A percentile compares a stretch with the other conserved stretches of the same genome.
Conservation (phyloP, 2,113 vertebrate species). For the Epinephelus lanceolatus region DNA sequence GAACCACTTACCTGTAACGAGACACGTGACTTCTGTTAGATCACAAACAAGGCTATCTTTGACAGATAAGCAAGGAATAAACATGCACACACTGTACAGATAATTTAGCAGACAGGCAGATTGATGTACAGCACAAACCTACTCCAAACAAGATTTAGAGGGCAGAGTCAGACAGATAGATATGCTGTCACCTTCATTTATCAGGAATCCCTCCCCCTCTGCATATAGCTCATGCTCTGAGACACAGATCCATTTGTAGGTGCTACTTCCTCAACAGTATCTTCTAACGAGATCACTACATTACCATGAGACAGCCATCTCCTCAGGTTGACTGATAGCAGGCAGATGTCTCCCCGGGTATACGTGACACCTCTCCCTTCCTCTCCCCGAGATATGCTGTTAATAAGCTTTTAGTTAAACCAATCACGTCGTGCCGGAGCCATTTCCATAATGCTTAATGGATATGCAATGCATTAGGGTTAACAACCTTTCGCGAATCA, state of each 20-base stretch:
- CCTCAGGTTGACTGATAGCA: constrained; percentile 68
- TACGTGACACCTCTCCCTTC: constrained; percentile 54
- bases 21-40: constrained; percentile 25
- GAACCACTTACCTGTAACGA: constrained; percentile 96
- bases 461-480: constrained; percentile 73
- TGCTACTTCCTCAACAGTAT: constrained; percentile 41
- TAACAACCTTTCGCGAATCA: constrained; percentile 76
- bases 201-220: constrained; percentile 41
- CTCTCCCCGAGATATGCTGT: constrained; percentile 58
- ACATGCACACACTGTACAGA: background rate
- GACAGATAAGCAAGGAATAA: constrained; percentile 14
- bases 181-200: constrained; percentile 46
- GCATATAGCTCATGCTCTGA: constrained; percentile 31
- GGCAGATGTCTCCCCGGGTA: constrained; percentile 65
- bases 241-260: constrained; percentile 54
- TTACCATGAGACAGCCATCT: constrained; percentile 65
- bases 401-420: constrained; percentile 83
- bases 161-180: constrained; percentile 28
- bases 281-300: constrained; percentile 67
- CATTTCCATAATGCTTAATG: constrained; percentile 80
- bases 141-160: constrained; percentile 38
- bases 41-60: background rate
- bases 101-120: constrained; percentile 22
- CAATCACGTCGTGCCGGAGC: constrained; percentile 67
- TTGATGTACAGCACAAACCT: background rate